A percentile compares a stretch with the other conserved stretches of the same genome.
Conservation (phyloP, 1,140 invertebrate species). For the Tachypleus tridentatus region DNA sequence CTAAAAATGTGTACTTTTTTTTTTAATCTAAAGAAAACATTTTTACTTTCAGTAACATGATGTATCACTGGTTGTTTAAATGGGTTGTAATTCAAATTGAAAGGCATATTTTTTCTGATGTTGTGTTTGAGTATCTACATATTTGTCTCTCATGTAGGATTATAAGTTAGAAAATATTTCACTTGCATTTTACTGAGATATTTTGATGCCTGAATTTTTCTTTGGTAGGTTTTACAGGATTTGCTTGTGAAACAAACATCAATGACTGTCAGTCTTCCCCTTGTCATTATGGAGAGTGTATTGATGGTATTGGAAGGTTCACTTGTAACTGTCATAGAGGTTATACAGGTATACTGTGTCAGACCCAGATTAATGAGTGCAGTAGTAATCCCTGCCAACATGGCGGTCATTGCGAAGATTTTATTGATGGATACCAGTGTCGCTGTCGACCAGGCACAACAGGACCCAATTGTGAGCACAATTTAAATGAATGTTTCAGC, state of each 20-base stretch:
- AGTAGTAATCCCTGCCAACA: conserved; percentile 40
- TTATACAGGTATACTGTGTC: conserved; percentile 70
- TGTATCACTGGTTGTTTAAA: no score
- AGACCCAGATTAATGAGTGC: conserved; percentile 87
- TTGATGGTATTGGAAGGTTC: conserved; percentile 61
- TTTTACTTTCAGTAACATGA: no score
- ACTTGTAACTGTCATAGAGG: conserved; percentile 80
- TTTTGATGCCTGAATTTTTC: no score
- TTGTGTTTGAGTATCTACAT: no score
- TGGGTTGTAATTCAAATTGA: no score
- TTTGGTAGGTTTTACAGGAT: conserved; percentile 51
- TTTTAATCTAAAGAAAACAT: no score
- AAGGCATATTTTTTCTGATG: no score
- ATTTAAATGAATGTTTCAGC: conserved; percentile 72
- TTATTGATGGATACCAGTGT: conserved; percentile 52
- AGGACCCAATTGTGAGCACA: conserved; percentile 61
- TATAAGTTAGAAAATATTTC: no score
- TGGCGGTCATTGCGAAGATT: conserved; percentile 55
- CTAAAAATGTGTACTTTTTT: no score
- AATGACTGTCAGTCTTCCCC: conserved; percentile 71
- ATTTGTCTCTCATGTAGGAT: no score
- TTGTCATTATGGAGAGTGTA: conserved; percentile 67
- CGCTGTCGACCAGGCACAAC: conserved; percentile 59
- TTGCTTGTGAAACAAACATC: conserved; percentile 64
- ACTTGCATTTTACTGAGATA: no score